These are phyloP conservation scores for Pseudococcus viburni DNA, from an alignment of 2,888 invertebrate species.

Conservation along the genomic window DNA sequence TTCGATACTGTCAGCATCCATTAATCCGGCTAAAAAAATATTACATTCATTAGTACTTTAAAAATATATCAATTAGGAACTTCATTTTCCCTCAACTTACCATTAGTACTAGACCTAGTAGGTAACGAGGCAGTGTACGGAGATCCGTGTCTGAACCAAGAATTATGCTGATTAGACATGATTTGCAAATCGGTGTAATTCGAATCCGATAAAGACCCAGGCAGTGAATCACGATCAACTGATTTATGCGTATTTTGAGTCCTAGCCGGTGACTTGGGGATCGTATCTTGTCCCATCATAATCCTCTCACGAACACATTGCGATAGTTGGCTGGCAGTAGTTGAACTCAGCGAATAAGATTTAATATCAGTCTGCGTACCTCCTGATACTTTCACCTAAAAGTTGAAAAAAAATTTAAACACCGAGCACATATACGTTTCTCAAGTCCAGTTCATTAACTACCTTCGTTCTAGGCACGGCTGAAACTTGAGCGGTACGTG, in stretches of 20 bases:
- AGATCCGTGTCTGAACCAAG: slow-evolving; percentile 86
- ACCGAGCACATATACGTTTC: not conserved
- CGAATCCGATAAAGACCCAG: slow-evolving; percentile 87
- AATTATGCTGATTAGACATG: slow-evolving; percentile 67
- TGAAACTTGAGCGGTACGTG: slow-evolving; percentile 85
- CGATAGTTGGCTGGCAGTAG: slow-evolving; percentile 87
- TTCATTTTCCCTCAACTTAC: slow-evolving; percentile 67
- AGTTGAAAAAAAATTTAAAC: not conserved
- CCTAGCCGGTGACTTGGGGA: slow-evolving; percentile 67
- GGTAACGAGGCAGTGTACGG: slow-evolving; percentile 72
- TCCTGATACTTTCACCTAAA: slow-evolving; percentile 84
- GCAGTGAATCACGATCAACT: slow-evolving; percentile 65
- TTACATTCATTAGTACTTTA: not conserved
- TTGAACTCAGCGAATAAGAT: slow-evolving; percentile 80
- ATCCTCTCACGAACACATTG: slow-evolving; percentile 88
- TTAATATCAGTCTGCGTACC: slow-evolving; percentile 91
- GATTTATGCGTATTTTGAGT: slow-evolving; percentile 61
- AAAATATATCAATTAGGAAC: not conserved
- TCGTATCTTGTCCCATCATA: slow-evolving; percentile 83
- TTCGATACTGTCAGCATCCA: slow-evolving; percentile 84
- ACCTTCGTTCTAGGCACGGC: slow-evolving; percentile 86
- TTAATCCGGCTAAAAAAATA: slow-evolving; percentile 69
- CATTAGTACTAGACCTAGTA: slow-evolving; percentile 70
- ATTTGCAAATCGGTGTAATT: slow-evolving; percentile 77
- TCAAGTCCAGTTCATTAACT: not conserved